Conservation (phyloP, 2,888 invertebrate genomes). For the Cephus rjabovi region DNA sequence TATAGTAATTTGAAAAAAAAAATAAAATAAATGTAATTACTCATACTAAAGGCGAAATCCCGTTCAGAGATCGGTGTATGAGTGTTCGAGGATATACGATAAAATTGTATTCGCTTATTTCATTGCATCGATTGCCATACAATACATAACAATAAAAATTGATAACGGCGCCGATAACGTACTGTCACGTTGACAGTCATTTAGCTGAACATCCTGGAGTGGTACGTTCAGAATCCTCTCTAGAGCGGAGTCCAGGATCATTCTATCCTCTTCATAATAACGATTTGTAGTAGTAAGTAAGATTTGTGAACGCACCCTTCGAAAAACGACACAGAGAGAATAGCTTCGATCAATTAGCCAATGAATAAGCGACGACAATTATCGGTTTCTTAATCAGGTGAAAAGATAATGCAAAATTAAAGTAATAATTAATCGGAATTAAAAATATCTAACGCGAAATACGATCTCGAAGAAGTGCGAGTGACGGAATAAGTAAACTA, state of each 20-base stretch:
- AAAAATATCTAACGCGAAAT: neutral
- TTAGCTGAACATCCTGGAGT: neutral
- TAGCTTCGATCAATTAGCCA: neutral
- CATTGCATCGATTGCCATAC: neutral
- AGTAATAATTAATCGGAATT: neutral
- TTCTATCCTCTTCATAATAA: too few species aligned
- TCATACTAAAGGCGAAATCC: neutral
- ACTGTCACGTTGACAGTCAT: neutral
- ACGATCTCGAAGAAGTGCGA: neutral
- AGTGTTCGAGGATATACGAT: neutral
- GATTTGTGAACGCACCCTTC: too few species aligned
- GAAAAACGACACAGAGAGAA: too few species aligned
- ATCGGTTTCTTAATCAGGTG: neutral
- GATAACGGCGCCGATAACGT: neutral
- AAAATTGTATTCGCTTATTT: neutral
- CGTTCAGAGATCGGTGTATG: neutral
- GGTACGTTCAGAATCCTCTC: too few species aligned
- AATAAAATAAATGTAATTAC: neutral
- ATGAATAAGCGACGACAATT: neutral
- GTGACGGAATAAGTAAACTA: neutral
- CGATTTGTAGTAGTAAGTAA: too few species aligned
- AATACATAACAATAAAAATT: neutral
- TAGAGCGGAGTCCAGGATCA: too few species aligned
- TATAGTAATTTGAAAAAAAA: constrained; percentile 4
- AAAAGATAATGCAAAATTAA: neutral